Base-by-base conservation (phyloP, 2,888 invertebrate genomes). In the Electrophaes corylata region DNA sequence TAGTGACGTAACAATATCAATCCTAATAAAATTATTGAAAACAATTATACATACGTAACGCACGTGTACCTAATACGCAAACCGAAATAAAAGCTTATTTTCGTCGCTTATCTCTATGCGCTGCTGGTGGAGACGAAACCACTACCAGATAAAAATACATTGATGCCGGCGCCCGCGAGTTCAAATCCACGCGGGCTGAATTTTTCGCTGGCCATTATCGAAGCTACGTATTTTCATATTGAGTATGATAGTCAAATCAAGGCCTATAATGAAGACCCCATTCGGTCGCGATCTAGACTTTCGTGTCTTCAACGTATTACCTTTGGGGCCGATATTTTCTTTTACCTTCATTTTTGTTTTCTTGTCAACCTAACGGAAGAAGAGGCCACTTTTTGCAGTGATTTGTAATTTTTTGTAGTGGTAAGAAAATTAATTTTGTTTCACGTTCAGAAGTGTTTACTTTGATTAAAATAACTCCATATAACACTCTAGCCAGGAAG, bases 201-300 rank as follows among this genome's bases (percentile, higher is more conserved):
- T 55, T 55, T 59, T 56, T 51, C 55, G 19, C 40, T 6, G 59
- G 60, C 60, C 60, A 48, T 44, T 47, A 59, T 60, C 60, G 60
- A 60, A 60, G 60, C 60, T 60, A 47, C 51, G 51, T 60, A 60
- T 60, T 60, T 60, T 55, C 39, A 37, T 18, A 55, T 60, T 20
- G 55, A 60, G 54, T 60, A 56, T 56, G 60, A 39, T 51, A 60
- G 60, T 60, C 60, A 60, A 60, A 48, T 33, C 26, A 48, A 59
- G 60, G 60, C 60, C 60, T 2, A 60, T 51, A 60, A 3, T 12
- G 23, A 43, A 29, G 60, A 43, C 55, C 55, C 51, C 60, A 47
- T 60, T 41, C 50, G 60, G 60, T 60, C 60, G 47, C 60, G 60
- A 43, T 60, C 29, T 60, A 48, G 51, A 48, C 55, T 39, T 18